These are phyloP conservation scores for Coremacera marginata DNA, from an alignment of 2,888 invertebrate genomes.

Conservation along the genomic window DNA sequence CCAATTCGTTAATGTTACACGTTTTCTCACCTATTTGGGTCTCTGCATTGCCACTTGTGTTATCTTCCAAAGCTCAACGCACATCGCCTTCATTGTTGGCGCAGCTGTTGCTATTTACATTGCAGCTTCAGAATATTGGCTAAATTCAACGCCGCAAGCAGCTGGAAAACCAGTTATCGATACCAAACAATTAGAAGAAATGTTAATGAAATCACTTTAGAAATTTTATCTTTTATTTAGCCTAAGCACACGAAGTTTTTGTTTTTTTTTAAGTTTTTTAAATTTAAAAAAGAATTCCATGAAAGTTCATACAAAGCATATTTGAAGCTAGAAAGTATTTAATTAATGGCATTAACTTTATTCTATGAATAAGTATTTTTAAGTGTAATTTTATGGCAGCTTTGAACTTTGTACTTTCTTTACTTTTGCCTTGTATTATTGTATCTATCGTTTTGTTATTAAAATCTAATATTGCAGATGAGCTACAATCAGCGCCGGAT, in stretches of 20 bases:
- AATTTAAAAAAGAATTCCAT: neutral
- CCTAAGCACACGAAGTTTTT: neutral
- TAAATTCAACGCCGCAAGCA: conserved; percentile 59
- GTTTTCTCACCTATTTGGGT: conserved; percentile 88
- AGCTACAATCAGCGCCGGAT: neutral
- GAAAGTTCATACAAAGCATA: conserved; percentile 21
- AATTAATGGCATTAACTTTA: conserved; percentile 51
- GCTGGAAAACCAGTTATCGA: conserved; percentile 63
- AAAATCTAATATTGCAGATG: conserved; percentile 24
- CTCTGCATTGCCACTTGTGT: conserved; percentile 87
- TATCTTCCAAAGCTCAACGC: conserved; percentile 83
- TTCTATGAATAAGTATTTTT: conserved; percentile 61
- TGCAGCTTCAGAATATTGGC: conserved; percentile 86
- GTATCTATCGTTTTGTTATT: conserved; percentile 2
- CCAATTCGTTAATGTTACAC: conserved; percentile 73
- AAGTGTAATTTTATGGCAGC: neutral
- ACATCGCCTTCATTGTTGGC: conserved; percentile 83
- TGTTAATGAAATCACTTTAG: conserved; percentile 67
- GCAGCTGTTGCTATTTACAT: conserved; percentile 86
- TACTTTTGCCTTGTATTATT: conserved; percentile 2
- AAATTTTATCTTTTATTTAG: conserved; percentile 21
- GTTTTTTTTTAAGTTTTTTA: conserved; percentile 13
- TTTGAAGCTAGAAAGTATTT: conserved; percentile 21
- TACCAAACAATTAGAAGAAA: conserved; percentile 67
- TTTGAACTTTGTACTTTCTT: neutral